Base-by-base conservation (phyloP, 2,888 invertebrate genomes). In the Heteropelma amictum region DNA sequence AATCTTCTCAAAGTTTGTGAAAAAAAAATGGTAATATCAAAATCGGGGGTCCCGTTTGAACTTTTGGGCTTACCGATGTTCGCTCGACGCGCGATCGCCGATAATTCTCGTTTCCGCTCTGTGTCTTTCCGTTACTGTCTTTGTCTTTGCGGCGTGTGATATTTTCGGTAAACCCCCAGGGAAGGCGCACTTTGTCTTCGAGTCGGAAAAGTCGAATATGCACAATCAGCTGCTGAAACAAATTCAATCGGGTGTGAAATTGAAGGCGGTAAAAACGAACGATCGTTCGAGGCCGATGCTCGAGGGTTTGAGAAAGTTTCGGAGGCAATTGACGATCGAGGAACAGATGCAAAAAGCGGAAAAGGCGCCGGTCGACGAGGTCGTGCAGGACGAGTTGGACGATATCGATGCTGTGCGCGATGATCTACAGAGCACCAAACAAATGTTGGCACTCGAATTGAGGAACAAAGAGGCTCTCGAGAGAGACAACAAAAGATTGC, bases 331-430 rank as follows among this genome's bases (percentile, higher is more conserved):
- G 93, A 97, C 97, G 1, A 95, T 96, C 80, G 97, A 97, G 85
- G 96, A 97, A 86, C 95, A 96, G 89, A 93, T 96, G 49, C 95
- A 95, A 82, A 96, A 96, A 86, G 87, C 91, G n/a, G 92, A 93
- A 82, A 93, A 93, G 65, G 82, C 84, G 3, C 80, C 88, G 2
- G 86, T 87, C 6, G 87, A 86, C 1, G 95, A 94, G 82, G 93
- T 92, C 12, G 84, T 90, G 28, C 88, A 90, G 0, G 96, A 97
- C 86, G 97, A 97, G 85, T 93, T 96, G 92, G 97, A 97, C 82
- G 97, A 97, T 84, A 97, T 97, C 81, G 97, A 97, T 84, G 95
- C 95, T 86, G 94, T 96, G 14, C 92, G 97, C 81, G 97, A 97
- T 86, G 97, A 97, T 87, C 92, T 97, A 38, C 97, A 97, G 86